Evolutionary conservation across 1,140 invertebrate genomes (phyloP).

Genomic region (Diorhabda carinulata): DNA sequence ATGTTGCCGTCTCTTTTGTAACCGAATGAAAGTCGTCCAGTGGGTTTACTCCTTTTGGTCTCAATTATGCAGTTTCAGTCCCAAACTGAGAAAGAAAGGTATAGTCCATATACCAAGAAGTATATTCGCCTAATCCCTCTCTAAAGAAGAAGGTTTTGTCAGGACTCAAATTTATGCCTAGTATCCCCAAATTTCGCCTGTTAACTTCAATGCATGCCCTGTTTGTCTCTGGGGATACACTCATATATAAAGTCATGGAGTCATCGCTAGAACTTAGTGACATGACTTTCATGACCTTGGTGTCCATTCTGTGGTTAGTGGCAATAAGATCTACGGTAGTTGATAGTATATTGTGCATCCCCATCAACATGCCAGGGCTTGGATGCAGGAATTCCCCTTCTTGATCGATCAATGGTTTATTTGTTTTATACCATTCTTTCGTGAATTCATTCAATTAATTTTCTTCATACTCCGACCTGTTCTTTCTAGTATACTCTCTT

Average conservation of each 20-base stretch:
- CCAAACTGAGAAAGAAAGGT: slow-evolving; percentile 19
- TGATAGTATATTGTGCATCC: slow-evolving; percentile 22
- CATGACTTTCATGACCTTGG: slow-evolving; percentile 17
- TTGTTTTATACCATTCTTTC: background rate
- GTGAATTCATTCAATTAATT: background rate
- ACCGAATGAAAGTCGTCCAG: slow-evolving; percentile 19
- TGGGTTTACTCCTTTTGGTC: slow-evolving; percentile 24
- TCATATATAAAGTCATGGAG: slow-evolving; percentile 21
- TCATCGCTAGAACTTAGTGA: slow-evolving; percentile 24
- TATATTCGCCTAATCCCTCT: slow-evolving; percentile 17
- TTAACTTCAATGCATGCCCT: slow-evolving; percentile 18
- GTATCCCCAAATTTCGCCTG: slow-evolving; percentile 14
- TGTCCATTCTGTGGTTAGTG: slow-evolving; percentile 18
- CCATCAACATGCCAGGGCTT: slow-evolving; percentile 25
- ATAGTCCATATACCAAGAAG: slow-evolving; percentile 22
- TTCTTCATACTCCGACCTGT: slow-evolving; percentile 7
- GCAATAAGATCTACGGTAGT: slow-evolving; percentile 16
- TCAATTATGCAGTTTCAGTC: slow-evolving; percentile 20
- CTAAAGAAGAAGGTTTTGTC: slow-evolving; percentile 21
- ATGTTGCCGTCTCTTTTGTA: slow-evolving; percentile 17
- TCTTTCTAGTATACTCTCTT: slow-evolving; percentile 8
- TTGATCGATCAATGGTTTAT: background rate
- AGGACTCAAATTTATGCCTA: slow-evolving; percentile 20
- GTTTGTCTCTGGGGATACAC: background rate
- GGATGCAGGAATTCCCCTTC: slow-evolving; percentile 12